A percentile compares a stretch with the other conserved stretches of the same genome.
Evolutionary conservation across 1,140 invertebrate species (phyloP).

Genomic region (Venustaconcha ellipsiformis): DNA sequence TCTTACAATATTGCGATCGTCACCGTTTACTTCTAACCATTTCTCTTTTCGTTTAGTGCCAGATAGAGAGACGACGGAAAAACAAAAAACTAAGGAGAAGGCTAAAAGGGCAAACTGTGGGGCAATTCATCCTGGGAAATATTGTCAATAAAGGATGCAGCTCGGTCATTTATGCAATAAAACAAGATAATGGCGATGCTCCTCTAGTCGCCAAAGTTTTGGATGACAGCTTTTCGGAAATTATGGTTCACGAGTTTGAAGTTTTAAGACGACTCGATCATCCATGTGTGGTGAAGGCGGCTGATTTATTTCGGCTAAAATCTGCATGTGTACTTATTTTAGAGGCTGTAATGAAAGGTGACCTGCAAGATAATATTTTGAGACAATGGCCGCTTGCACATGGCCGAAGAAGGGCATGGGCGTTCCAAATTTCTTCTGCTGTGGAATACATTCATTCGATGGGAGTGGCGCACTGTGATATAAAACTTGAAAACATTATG

Average conservation of each 20-base stretch:
- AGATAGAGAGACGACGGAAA: no score
- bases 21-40: no score
- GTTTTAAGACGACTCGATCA: slow-evolving; percentile 17
- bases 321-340: slow-evolving; percentile 14
- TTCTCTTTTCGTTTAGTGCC: no score
- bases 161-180: no score
- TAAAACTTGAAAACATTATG: slow-evolving; percentile 29
- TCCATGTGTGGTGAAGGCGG: slow-evolving; percentile 15
- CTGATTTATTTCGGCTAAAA: slow-evolving; percentile 22
- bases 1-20: no score
- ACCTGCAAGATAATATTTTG: slow-evolving; percentile 21
- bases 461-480: slow-evolving; percentile 26
- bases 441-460: slow-evolving; percentile 19
- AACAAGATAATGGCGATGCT: no score
- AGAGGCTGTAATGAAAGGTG: slow-evolving; percentile 9
- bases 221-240: no score
- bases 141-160: no score
- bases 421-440: slow-evolving; percentile 11
- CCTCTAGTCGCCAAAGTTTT: no score
- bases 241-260: slow-evolving; percentile 8
- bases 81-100: no score
- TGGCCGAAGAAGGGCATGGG: slow-evolving; percentile 9
- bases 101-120: no score
- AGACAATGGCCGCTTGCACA: slow-evolving; percentile 11
- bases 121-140: no score